These are phyloP conservation scores for Megalops cyprinoides DNA, from an alignment of 2,797 vertebrate species.

Conservation along the genomic window DNA sequence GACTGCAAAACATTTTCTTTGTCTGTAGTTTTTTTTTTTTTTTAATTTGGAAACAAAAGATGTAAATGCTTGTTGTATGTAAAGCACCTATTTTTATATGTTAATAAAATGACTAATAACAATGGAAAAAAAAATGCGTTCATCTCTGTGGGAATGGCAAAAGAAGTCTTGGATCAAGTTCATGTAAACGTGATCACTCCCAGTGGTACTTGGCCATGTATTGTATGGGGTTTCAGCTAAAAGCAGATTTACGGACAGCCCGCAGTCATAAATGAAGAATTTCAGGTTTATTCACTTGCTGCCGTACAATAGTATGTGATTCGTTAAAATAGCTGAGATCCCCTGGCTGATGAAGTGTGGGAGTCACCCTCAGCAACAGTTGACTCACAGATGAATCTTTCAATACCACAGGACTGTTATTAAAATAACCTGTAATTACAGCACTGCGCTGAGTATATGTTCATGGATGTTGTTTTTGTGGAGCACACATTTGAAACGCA, in stretches of 20 bases:
- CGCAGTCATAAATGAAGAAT: constrained; percentile 3
- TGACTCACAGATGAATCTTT: constrained; percentile 19
- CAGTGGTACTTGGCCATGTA: not conserved
- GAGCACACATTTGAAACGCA: not conserved
- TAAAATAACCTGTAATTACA: constrained; percentile 21
- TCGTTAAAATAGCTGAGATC: not conserved
- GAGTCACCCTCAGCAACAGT: not conserved
- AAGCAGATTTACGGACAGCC: not conserved
- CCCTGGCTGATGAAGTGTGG: not conserved
- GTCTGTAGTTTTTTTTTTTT: not conserved
- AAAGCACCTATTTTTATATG: constrained; percentile 33
- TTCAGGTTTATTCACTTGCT: not conserved
- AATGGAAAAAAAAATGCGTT: constrained; percentile 17
- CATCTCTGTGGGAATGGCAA: not conserved
- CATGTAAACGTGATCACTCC: not conserved
- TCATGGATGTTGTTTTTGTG: constrained; percentile 6
- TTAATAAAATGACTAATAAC: constrained; percentile 28
- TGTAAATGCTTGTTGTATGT: constrained; percentile 21
- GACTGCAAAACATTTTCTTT: not conserved
- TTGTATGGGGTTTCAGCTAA: not conserved
- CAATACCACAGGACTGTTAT: constrained; percentile 21
- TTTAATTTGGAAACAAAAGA: constrained; percentile 20
- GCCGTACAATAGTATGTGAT: not conserved
- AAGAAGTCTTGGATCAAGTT: not conserved
- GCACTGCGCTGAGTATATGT: constrained; percentile 12